A percentile compares a stretch with the other conserved stretches of the same genome.
These are phyloP conservation scores for Nylanderia fulva DNA, from an alignment of 1,140 invertebrate species.

Conservation along the genomic window DNA sequence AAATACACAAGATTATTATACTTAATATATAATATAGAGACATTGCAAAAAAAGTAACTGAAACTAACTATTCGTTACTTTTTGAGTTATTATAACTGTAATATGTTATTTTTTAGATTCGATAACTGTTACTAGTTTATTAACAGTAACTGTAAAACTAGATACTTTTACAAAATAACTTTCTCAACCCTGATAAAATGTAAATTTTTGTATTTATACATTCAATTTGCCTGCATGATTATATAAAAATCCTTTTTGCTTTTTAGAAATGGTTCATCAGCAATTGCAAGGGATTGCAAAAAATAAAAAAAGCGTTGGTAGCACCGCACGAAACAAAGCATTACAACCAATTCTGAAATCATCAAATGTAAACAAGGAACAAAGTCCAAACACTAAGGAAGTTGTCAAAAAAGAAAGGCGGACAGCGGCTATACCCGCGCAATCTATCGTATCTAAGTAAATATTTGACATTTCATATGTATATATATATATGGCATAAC, in stretches of 20 bases:
- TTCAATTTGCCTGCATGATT: background rate
- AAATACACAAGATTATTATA: no score
- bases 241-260: conserved; percentile 30
- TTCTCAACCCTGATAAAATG: no score
- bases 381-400: conserved; percentile 82
- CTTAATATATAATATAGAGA: no score
- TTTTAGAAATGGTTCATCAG: conserved; percentile 87
- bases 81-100: no score
- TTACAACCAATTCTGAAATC: conserved; percentile 77
- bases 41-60: no score
- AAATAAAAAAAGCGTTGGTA: conserved; percentile 85
- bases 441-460: conserved; percentile 79
- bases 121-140: no score
- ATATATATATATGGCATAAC: background rate
- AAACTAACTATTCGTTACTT: no score
- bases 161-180: no score
- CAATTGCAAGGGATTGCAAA: conserved; percentile 88
- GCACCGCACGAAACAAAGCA: conserved; percentile 82
- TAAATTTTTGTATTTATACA: background rate
- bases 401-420: conserved; percentile 82
- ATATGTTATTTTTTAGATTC: no score
- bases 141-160: no score
- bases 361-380: conserved; percentile 80
- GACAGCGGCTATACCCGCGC: conserved; percentile 75
- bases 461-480: background rate